A percentile compares a stretch with the other conserved stretches of the same genome.
These are phyloP conservation scores for Lampris incognitus DNA, from an alignment of 2,113 vertebrate genomes.

Conservation along the genomic window DNA sequence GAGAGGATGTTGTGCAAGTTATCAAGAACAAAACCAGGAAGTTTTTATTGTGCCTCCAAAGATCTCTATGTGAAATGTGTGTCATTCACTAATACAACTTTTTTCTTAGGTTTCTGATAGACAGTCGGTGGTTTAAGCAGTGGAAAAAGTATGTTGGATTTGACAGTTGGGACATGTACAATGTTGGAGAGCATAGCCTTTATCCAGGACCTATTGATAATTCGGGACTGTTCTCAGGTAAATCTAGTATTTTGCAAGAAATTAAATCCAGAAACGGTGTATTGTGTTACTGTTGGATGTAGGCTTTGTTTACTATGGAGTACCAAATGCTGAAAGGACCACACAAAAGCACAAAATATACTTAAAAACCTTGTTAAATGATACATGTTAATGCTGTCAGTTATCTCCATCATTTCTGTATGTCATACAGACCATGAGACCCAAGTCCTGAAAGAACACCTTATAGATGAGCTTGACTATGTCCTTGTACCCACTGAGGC, in stretches of 20 bases:
- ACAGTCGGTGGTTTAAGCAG: conserved; percentile 96
- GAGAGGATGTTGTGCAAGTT: background rate
- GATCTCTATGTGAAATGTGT: background rate
- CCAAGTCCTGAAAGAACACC: conserved; percentile 92
- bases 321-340: background rate
- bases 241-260: conserved; percentile 10
- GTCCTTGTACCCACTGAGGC: conserved; percentile 93
- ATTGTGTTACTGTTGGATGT: too few relatives aligned
- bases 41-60: too few relatives aligned
- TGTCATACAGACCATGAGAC: conserved; percentile 86
- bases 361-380: too few relatives aligned
- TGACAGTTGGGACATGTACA: conserved; percentile 96
- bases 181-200: conserved; percentile 87
- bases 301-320: background rate
- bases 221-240: conserved; percentile 95
- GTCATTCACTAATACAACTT: background rate
- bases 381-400: background rate
- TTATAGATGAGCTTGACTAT: conserved; percentile 96
- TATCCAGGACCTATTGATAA: conserved; percentile 96
- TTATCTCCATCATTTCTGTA: background rate
- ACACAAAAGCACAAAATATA: background rate
- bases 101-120: conserved; percentile 86
- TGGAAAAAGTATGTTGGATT: conserved; percentile 99
- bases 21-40: background rate
- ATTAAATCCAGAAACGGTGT: background rate